Evolutionary conservation across 2,888 invertebrate genomes (phyloP), one percentile per base, ranked within the genome.

Genomic region (Drosophila paucipuncta): DNA sequence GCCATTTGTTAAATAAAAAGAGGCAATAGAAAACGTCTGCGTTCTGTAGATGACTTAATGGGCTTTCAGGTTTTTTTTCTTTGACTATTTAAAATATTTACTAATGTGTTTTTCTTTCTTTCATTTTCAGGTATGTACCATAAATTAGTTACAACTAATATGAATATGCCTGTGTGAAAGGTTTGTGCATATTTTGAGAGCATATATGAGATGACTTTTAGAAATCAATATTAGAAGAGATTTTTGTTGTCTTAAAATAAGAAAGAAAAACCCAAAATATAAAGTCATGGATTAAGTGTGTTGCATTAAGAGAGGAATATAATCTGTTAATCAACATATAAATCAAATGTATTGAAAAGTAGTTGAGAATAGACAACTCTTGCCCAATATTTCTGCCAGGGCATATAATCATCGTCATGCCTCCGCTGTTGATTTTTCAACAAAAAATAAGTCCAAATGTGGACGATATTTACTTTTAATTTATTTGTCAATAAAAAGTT

Each of bases 61-160:
- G 33, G 11, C 58, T 53, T 47, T 52, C 7, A 16, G 28, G 1
- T n/a, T 60, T 65, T 52, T n/a, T 33, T 39, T 33, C 49, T 54
- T 16, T 25, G 55, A 43, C 64, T 66, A 55, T 69, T 70, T 61
- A 28, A 52, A 53, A 52, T 53, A 54, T 54, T 85, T 79, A 78
- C 83, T 82, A 85, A 81, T 82, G 53, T 71, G 18, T 79, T 71
- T 75, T 59, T 65, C 18, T 31, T 9, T 37, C 33, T 78, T 59
- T 67, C 71, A 47, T 65, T 74, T 69, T 28, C 80, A 81, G 81
- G 81, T 81, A 81, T 67, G 81, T 81, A 64, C 31, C 13, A 31
- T 49, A 66, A 68, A 65, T 54, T 31, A 39, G 41, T 35, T 33
- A 4, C 16, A 50, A 16, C 22, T 13, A 31, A 13, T 31, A 35